Evolutionary conservation across 2,888 invertebrate genomes (phyloP).

Genomic region (Acronicta leporina): DNA sequence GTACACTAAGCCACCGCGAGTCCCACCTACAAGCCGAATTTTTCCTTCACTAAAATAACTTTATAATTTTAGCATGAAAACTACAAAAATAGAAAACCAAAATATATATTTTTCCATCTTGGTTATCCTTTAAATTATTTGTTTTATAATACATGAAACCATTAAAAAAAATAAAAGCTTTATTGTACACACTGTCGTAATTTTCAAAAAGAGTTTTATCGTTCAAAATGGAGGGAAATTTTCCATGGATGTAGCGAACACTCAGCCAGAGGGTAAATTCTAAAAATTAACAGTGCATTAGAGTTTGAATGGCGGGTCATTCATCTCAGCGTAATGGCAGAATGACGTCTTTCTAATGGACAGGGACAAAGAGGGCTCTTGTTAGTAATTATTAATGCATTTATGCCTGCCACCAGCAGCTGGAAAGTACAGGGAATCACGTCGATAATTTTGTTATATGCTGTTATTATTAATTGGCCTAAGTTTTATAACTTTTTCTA

Average conservation of each 20-base stretch:
- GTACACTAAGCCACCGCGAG: no score
- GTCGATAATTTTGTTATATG: conserved; percentile 17
- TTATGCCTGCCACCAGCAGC: conserved; percentile 54
- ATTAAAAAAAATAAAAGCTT: no score
- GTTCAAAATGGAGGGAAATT: not conserved
- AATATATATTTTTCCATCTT: no score
- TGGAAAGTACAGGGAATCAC: conserved; percentile 44
- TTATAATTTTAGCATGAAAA: no score
- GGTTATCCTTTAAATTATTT: no score
- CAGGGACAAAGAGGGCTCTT: conserved; percentile 66
- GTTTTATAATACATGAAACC: no score
- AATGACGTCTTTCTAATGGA: conserved; percentile 74
- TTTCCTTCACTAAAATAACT: no score
- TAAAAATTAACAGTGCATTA: conserved; percentile 70
- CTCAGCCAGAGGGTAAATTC: conserved; percentile 44
- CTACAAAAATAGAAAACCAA: no score
- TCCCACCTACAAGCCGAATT: no score
- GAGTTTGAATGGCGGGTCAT: conserved; percentile 70
- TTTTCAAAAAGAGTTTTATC: not conserved
- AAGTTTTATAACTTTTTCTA: not conserved
- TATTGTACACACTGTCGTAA: not conserved
- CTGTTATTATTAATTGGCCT: not conserved
- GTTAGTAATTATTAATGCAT: conserved; percentile 71
- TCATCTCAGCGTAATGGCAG: conserved; percentile 71
- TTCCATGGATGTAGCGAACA: conserved; percentile 28